Percentiles rank a stretch among this genome's conserved stretches.
Evolutionary conservation across 1,140 invertebrate species (phyloP).

Genomic region (Lasioglossum albipes): DNA sequence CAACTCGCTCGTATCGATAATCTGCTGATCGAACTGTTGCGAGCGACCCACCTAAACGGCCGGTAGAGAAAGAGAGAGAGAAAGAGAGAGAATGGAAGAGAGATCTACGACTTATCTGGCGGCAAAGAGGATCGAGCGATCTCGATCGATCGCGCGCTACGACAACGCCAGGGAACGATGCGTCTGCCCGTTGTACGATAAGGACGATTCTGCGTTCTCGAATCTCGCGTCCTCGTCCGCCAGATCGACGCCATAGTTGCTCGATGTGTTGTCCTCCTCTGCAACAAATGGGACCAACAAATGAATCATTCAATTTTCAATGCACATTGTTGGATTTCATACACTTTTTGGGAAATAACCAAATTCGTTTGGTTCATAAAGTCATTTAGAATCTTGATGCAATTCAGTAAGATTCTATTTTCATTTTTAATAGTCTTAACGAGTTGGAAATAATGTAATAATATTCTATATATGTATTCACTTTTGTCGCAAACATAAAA

Average conservation of each 20-base stretch:
- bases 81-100: not conserved
- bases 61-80: not conserved
- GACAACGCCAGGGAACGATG: conserved; percentile 70
- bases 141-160: conserved; percentile 65
- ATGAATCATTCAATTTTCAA: not conserved
- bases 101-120: conserved; percentile 14
- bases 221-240: conserved; percentile 68
- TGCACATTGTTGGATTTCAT: too few relatives aligned
- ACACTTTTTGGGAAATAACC: too few relatives aligned
- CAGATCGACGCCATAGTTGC: conserved; percentile 74
- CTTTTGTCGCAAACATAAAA: too few relatives aligned
- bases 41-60: not conserved
- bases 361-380: too few relatives aligned
- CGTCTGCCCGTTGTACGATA: conserved; percentile 64
- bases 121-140: conserved; percentile 17
- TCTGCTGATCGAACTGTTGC: not conserved
- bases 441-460: too few relatives aligned
- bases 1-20: not conserved
- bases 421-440: too few relatives aligned
- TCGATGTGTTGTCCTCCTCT: conserved; percentile 75
- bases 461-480: too few relatives aligned
- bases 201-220: conserved; percentile 54
- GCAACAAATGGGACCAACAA: conserved; percentile 54
- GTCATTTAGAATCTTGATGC: too few relatives aligned
- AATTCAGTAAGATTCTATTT: too few relatives aligned